phyloP scores from a whole-genome alignment of 2,888 invertebrate genomes.

The Nomada ruficornis region DNA sequence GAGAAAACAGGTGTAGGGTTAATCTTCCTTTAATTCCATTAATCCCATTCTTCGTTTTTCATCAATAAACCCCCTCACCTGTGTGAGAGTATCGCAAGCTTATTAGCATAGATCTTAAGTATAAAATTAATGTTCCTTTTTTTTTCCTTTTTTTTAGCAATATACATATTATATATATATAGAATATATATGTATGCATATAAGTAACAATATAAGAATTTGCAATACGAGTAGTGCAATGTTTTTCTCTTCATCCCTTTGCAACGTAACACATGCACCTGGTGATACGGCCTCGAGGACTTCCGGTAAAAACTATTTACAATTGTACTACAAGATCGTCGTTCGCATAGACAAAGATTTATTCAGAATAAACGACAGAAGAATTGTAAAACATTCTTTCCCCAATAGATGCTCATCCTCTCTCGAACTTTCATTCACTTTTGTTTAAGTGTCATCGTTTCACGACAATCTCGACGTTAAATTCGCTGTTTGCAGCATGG shows the following conservation, averaged over 20 bases:
- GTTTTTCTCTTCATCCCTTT: conserved; percentile 34
- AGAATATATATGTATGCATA: conserved; percentile 20
- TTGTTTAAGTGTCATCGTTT: neutral
- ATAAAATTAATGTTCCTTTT: conserved; percentile 65
- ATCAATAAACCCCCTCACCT: conserved; percentile 64
- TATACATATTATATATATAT: conserved; percentile 28
- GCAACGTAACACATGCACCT: conserved; percentile 24
- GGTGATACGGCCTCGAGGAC: conserved; percentile 25
- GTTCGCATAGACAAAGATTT: conserved; percentile 17
- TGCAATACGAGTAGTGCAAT: conserved; percentile 22
- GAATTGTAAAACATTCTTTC: no score
- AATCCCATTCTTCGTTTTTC: conserved; percentile 6
- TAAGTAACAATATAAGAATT: conserved; percentile 50
- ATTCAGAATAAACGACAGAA: neutral
- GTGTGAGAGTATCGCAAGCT: conserved; percentile 32
- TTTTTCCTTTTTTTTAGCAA: conserved; percentile 42
- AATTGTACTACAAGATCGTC: conserved; percentile 54
- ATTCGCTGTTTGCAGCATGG: neutral
- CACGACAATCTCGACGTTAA: neutral
- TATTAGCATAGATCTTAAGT: conserved; percentile 65
- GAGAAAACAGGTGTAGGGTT: conserved; percentile 1
- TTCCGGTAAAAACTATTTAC: conserved; percentile 65
- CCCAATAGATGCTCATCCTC: neutral
- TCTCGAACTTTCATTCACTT: no score
- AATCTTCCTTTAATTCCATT: conserved; percentile 12